These are phyloP conservation scores for Rhinolophus ferrumequinum DNA, from an alignment of 2,113 vertebrate species.

Conservation along the genomic window DNA sequence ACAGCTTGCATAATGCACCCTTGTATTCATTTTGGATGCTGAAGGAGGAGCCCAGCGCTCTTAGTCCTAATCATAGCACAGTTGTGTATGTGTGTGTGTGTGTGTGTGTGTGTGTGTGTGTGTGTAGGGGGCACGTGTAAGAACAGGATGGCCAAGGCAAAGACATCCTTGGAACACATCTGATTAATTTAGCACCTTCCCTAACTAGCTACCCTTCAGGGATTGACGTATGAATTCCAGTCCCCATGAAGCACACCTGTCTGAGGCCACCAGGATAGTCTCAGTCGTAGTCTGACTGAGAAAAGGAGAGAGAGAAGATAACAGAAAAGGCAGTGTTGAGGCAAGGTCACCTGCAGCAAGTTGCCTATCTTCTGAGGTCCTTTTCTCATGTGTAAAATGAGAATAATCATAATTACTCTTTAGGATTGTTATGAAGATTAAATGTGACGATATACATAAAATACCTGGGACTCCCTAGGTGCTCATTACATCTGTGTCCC, in stretches of 20 bases:
- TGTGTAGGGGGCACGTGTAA: accelerated
- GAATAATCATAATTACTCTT: background rate
- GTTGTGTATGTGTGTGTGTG: background rate
- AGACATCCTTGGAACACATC: background rate
- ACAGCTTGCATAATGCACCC: background rate
- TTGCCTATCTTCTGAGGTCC: background rate
- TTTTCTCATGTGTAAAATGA: background rate
- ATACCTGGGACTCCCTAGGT: background rate
- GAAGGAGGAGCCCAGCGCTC: background rate
- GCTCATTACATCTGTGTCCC: background rate
- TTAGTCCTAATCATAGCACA: background rate
- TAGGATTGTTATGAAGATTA: background rate
- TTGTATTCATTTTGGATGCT: background rate
- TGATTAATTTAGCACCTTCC: background rate
- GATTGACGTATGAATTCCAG: background rate
- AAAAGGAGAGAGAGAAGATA: background rate
- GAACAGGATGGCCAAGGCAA: background rate
- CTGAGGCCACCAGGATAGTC: background rate
- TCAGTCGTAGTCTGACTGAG: background rate
- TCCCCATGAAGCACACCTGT: background rate
- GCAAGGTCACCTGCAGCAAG: background rate
- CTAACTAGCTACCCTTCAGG: background rate
- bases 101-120: background rate
- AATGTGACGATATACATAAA: background rate
- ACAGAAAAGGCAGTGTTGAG: background rate